Percentiles rank a stretch among this genome's conserved stretches.
phyloP scores from a whole-genome alignment of 2,797 vertebrate species.

The Triplophysa yarkandensis region DNA sequence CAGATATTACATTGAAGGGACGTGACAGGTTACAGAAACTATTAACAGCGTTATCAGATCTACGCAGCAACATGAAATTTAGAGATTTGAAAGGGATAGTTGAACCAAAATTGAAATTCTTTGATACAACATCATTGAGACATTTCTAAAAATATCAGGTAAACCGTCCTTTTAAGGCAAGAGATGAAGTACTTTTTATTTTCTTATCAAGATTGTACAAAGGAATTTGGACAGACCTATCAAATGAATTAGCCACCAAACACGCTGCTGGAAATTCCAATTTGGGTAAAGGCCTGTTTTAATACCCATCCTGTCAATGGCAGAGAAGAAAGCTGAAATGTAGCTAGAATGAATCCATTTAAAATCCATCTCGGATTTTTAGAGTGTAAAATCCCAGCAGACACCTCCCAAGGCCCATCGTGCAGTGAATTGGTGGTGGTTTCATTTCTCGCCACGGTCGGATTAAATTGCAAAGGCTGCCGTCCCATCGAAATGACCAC shows the following conservation, averaged over 20 bases:
- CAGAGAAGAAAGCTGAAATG: background rate
- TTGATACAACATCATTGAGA: too few relatives aligned
- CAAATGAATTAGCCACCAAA: background rate
- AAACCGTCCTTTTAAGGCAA: background rate
- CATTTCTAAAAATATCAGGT: too few relatives aligned
- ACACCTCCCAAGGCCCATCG: background rate
- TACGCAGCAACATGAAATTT: conserved; percentile 2
- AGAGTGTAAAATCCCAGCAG: background rate
- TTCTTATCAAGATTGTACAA: background rate
- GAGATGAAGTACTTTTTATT: background rate
- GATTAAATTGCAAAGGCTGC: conserved; percentile 5
- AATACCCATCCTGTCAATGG: background rate
- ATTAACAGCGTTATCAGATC: conserved; percentile 42
- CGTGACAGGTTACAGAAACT: conserved; percentile 49
- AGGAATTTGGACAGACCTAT: background rate
- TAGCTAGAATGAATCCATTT: background rate
- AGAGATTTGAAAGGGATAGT: background rate
- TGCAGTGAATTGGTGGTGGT: conserved; percentile 20
- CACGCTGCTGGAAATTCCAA: background rate
- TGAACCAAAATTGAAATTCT: too few relatives aligned
- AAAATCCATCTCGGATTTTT: conserved; percentile 1
- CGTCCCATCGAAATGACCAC: background rate
- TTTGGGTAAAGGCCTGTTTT: background rate
- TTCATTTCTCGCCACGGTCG: background rate
- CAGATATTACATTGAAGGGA: conserved; percentile 49